phyloP scores from a whole-genome alignment of 2,797 vertebrate species.

The Pseudomugil tenellus region DNA sequence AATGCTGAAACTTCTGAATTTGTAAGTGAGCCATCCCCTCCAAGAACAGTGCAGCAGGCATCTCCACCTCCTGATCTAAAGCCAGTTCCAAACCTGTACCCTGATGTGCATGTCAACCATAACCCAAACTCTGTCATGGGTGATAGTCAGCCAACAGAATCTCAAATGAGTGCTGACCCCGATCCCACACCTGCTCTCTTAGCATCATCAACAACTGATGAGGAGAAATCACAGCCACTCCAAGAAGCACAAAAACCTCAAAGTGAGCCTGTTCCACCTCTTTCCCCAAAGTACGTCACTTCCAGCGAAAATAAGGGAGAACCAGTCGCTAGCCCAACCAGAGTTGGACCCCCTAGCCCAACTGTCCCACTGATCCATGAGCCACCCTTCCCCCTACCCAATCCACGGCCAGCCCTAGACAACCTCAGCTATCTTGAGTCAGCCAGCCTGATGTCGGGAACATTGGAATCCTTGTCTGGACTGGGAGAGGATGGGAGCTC shows the following conservation, averaged over 20 bases:
- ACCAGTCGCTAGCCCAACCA: conserved; percentile 48
- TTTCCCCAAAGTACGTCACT: conserved; percentile 46
- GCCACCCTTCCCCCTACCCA: conserved; percentile 49
- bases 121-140: conserved; percentile 59
- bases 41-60: conserved; percentile 24
- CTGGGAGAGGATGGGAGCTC: conserved; percentile 90
- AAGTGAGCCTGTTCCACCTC: conserved; percentile 27
- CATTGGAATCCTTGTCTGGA: conserved; percentile 88
- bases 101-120: conserved; percentile 68
- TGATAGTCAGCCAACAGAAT: conserved; percentile 31
- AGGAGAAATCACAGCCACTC: conserved; percentile 45
- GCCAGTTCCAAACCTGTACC: conserved; percentile 75
- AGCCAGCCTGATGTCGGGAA: conserved; percentile 92
- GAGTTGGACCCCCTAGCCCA: conserved; percentile 56
- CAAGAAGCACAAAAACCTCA: conserved; percentile 54
- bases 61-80: conserved; percentile 61
- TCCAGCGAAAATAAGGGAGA: conserved; percentile 43
- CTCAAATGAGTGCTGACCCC: conserved; percentile 50
- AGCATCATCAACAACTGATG: conserved; percentile 27
- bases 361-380: conserved; percentile 79
- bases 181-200: conserved; percentile 35
- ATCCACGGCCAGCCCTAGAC: conserved; percentile 80
- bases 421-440: conserved; percentile 91
- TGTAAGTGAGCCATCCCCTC: conserved; percentile 26
- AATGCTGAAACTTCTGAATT: conserved; percentile 7